Conservation (phyloP, 2,797 vertebrate species). For the Cyclopterus lumpus region DNA sequence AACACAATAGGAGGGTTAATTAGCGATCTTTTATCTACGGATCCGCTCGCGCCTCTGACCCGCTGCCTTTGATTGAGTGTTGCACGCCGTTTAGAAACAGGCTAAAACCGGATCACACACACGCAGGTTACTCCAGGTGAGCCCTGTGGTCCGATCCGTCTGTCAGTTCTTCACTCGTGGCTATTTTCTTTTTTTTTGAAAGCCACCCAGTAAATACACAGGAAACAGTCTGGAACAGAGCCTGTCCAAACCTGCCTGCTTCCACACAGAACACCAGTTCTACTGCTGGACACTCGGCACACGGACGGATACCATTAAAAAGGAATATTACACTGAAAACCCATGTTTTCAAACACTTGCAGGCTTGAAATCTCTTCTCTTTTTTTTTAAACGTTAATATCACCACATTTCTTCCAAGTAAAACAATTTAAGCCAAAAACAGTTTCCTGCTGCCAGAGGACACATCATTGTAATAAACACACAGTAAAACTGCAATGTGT, state of each 20-base stretch:
- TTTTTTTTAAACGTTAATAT: not conserved
- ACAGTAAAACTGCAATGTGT: not conserved
- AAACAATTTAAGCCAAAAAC: not conserved
- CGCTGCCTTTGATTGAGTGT: not conserved
- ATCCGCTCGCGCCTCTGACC: not conserved
- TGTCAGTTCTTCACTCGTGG: no score
- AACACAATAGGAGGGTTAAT: not conserved
- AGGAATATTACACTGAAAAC: not conserved
- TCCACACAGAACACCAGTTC: conserved; percentile 2
- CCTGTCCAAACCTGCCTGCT: not conserved
- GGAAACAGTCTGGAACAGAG: not conserved
- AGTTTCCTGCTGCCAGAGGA: not conserved
- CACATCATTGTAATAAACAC: not conserved
- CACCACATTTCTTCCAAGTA: not conserved
- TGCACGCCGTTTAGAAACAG: not conserved
- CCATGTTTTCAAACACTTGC: not conserved
- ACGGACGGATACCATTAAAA: not conserved
- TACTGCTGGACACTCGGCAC: not conserved
- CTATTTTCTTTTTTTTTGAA: no score
- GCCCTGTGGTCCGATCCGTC: not conserved
- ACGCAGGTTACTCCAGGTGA: not conserved
- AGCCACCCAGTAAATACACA: not conserved
- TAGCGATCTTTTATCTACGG: not conserved
- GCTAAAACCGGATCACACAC: not conserved
- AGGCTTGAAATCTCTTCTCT: not conserved